phyloP scores from a whole-genome alignment of 2,113 vertebrate genomes.

The Fulmarus glacialis region DNA sequence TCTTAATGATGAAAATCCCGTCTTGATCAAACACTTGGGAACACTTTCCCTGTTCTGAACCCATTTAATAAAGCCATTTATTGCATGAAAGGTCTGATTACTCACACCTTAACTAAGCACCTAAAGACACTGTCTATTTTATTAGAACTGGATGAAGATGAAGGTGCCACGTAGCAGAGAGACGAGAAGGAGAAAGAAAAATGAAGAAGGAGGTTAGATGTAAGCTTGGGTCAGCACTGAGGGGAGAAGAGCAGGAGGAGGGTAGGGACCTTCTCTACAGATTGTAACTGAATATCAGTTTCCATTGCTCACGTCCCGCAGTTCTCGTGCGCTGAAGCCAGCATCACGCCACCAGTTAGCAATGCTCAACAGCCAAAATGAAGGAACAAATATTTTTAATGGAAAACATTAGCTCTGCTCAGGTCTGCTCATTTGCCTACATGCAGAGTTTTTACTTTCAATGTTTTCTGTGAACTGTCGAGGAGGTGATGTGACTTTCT shows the following conservation, averaged over 20 bases:
- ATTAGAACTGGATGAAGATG: not conserved
- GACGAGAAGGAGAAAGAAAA: not conserved
- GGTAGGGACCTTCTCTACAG: not conserved
- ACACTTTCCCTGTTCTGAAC: not conserved
- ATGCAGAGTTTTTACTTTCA: not conserved
- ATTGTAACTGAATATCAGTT: not conserved
- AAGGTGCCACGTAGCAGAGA: not conserved
- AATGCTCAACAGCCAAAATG: not conserved
- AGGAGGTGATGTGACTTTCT: not conserved
- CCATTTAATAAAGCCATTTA: not conserved
- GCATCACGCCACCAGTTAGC: not conserved
- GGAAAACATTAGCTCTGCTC: not conserved
- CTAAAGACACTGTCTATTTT: not conserved
- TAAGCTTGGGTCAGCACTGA: not conserved
- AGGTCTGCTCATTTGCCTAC: not conserved
- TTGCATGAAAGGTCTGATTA: not conserved
- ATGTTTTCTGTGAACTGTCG: not conserved
- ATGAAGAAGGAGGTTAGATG: not conserved
- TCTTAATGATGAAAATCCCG: not conserved
- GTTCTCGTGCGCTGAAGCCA: not conserved
- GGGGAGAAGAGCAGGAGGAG: not conserved
- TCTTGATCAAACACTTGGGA: not conserved
- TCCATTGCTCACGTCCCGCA: not conserved
- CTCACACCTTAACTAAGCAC: not conserved
- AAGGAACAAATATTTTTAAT: not conserved